Evolutionary conservation across 2,797 vertebrate genomes (phyloP).

Genomic region (Xyrichtys novacula): DNA sequence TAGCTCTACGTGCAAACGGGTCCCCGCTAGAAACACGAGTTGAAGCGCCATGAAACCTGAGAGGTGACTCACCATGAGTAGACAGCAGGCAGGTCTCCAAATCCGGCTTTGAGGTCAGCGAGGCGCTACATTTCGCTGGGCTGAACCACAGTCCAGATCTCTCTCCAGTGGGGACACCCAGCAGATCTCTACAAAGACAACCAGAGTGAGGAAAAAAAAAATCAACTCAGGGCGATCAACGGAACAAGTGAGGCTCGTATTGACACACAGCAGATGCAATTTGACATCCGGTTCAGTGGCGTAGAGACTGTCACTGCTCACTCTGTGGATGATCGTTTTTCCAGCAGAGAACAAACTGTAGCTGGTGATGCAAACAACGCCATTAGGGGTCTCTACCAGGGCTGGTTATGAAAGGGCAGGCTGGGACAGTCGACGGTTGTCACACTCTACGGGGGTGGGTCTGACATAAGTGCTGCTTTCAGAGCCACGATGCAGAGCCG

Average conservation of each 20-base stretch:
- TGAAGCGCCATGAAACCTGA: conserved; percentile 42
- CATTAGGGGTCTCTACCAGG: conserved; percentile 40
- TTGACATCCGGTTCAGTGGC: conserved; percentile 35
- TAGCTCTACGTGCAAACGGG: conserved; percentile 23
- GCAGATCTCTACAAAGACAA: conserved; percentile 65
- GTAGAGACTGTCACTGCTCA: conserved; percentile 30
- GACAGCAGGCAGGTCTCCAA: conserved; percentile 70
- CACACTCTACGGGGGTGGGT: conserved; percentile 50
- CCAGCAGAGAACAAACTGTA: conserved; percentile 52
- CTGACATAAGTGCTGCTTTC: conserved; percentile 63
- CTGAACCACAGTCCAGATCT: conserved; percentile 56
- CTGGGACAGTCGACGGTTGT: conserved; percentile 61
- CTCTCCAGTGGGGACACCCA: conserved; percentile 54
- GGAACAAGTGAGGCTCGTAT: conserved; percentile 24
- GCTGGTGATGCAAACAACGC: conserved; percentile 38
- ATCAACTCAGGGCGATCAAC: conserved; percentile 32
- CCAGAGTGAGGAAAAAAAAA: conserved; percentile 37
- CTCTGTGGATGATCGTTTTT: conserved; percentile 44
- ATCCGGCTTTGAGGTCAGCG: conserved; percentile 66
- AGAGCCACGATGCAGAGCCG: conserved; percentile 41
- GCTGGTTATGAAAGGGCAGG: conserved; percentile 44
- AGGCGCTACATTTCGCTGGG: conserved; percentile 71
- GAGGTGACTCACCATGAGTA: conserved; percentile 77
- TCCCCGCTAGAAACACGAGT: neutral
- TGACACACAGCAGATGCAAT: conserved; percentile 34